Evolutionary conservation across 2,797 vertebrate genomes (phyloP).

Genomic region (Arctocebus calabarensis): DNA sequence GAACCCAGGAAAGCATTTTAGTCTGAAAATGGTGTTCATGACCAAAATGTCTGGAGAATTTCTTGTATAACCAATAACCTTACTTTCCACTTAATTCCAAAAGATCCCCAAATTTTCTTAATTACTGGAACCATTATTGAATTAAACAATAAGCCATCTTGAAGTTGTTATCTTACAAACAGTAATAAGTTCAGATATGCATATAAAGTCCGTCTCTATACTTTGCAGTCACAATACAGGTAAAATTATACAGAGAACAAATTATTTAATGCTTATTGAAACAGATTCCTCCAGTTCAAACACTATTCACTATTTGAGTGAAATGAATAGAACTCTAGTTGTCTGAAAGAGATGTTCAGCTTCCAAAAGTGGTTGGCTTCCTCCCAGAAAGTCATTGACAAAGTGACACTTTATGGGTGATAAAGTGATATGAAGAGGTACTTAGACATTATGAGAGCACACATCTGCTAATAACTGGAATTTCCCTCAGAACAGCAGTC

Average conservation of each 20-base stretch:
- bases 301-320: slow-evolving; percentile 35
- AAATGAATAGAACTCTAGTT: slow-evolving; percentile 67
- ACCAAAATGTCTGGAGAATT: not conserved
- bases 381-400: slow-evolving; percentile 69
- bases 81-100: slow-evolving; percentile 47
- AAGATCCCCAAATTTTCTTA: slow-evolving; percentile 7
- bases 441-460: slow-evolving; percentile 51
- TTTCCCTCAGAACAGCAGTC: not conserved
- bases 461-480: slow-evolving; percentile 68
- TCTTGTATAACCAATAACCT: not conserved
- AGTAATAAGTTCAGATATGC: not conserved
- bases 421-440: slow-evolving; percentile 71
- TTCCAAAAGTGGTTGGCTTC: slow-evolving; percentile 71
- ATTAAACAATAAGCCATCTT: not conserved
- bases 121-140: slow-evolving; percentile 10
- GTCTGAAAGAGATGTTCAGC: slow-evolving; percentile 68
- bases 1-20: not conserved
- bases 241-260: slow-evolving; percentile 66
- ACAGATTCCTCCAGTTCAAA: slow-evolving; percentile 30
- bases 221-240: not conserved
- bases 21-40: not conserved
- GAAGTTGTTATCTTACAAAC: slow-evolving; percentile 1
- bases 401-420: slow-evolving; percentile 62
- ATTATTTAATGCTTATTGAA: slow-evolving; percentile 60
- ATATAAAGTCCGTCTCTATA: slow-evolving; percentile 9